Conservation (phyloP, 2,888 invertebrate genomes). For the Cactoblastis cactorum region DNA sequence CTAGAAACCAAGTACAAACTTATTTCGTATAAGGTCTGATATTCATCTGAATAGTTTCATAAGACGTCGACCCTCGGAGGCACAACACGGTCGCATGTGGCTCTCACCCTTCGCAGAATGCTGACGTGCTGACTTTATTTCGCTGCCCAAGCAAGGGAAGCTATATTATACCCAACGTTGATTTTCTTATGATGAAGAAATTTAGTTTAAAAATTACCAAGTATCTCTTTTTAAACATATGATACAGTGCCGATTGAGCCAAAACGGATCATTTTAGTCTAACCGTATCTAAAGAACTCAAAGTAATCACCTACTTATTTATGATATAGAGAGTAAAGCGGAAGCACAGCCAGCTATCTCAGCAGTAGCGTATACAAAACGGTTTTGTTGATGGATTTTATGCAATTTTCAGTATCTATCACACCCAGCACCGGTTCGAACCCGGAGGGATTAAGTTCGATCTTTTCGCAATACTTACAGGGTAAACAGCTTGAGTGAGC, state of each 20-base stretch:
- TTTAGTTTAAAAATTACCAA: neutral
- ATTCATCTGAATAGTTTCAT: constrained; percentile 1
- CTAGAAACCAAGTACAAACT: neutral
- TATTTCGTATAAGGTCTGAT: neutral
- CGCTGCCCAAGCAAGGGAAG: constrained; percentile 21
- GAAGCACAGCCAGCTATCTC: constrained; percentile 8
- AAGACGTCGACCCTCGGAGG: constrained; percentile 14
- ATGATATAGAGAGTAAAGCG: constrained; percentile 4
- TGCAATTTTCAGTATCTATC: constrained; percentile 79
- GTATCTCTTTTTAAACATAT: no score
- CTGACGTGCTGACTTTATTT: constrained; percentile 47
- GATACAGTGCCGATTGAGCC: neutral
- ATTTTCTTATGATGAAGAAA: neutral
- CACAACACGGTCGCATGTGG: constrained; percentile 46
- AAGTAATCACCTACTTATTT: constrained; percentile 9
- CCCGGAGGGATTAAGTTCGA: constrained; percentile 74
- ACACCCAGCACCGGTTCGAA: constrained; percentile 61
- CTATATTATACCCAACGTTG: constrained; percentile 21
- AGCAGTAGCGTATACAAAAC: constrained; percentile 45
- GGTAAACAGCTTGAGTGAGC: constrained; percentile 59
- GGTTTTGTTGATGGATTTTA: constrained; percentile 75
- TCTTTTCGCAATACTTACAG: constrained; percentile 74
- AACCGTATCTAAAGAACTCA: neutral
- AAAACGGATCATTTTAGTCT: neutral
- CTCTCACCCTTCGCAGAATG: constrained; percentile 39